Conservation (phyloP, 2,113 vertebrate species). For the Equus przewalskii region DNA sequence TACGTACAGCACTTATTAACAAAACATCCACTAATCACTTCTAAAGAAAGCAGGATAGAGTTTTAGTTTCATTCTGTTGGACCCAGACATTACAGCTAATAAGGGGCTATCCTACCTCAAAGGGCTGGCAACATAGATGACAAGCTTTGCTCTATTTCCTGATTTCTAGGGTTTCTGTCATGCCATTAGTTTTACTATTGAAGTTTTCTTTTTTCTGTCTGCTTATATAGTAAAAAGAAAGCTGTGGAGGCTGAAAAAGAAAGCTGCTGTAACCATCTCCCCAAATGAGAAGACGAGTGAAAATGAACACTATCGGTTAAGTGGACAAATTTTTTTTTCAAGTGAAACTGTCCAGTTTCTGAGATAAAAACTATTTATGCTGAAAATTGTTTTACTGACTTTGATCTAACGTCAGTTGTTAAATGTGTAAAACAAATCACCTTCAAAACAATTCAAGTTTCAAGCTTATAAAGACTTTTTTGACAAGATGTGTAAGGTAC, state of each 20-base stretch:
- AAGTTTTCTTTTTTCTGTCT: neutral
- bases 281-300: constrained; percentile 35
- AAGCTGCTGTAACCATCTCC: neutral
- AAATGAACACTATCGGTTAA: neutral
- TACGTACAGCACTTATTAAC: neutral
- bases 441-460: constrained; percentile 21
- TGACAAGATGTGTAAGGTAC: neutral
- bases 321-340: neutral
- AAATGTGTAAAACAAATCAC: constrained; percentile 14
- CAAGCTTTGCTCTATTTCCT: neutral
- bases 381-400: constrained; percentile 36
- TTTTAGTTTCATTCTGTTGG: neutral
- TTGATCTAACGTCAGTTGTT: constrained; percentile 11
- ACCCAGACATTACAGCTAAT: neutral
- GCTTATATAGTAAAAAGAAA: neutral
- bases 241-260: neutral
- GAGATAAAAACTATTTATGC: neutral
- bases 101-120: neutral
- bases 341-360: neutral
- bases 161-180: neutral
- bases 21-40: constrained; percentile 15
- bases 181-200: neutral
- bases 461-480: neutral
- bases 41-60: constrained; percentile 9
- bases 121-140: neutral